Conservation (phyloP, 2,888 invertebrate genomes). For the Agonum fuliginosum region DNA sequence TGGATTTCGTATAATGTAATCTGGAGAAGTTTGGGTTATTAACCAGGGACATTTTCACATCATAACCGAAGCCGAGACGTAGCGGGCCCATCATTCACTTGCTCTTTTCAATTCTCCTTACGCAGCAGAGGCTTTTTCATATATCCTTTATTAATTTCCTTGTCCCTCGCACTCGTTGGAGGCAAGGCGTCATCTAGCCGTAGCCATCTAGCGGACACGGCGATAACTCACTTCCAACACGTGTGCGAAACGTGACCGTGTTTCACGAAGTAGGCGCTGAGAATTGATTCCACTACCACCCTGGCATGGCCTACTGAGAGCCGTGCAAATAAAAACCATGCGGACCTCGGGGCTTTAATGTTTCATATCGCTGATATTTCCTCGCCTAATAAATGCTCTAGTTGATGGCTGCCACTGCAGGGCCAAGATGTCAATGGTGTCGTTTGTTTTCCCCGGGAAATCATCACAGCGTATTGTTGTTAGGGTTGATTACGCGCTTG, state of each 20-base stretch:
- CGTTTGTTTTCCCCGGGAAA: constrained; percentile 42
- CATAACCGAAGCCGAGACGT: neutral
- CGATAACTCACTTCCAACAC: constrained; percentile 49
- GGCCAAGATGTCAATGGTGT: constrained; percentile 22
- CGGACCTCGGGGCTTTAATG: constrained; percentile 39
- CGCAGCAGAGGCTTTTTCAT: constrained; percentile 44
- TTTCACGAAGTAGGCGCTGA: constrained; percentile 36
- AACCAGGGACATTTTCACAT: constrained; percentile 3
- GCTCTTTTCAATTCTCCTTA: constrained; percentile 31
- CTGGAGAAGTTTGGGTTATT: neutral
- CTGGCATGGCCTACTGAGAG: neutral
- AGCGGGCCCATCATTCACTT: constrained; percentile 13
- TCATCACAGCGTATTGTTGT: constrained; percentile 37
- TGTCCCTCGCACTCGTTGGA: constrained; percentile 10
- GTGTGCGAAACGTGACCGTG: constrained; percentile 56
- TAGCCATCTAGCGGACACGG: constrained; percentile 3
- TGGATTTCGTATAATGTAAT: neutral
- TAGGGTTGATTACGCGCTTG: constrained; percentile 39
- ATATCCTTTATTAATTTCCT: constrained; percentile 56
- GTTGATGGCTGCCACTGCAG: neutral
- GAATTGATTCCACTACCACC: constrained; percentile 27
- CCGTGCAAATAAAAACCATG: constrained; percentile 42
- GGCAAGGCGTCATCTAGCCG: neutral
- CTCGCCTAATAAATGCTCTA: constrained; percentile 38
- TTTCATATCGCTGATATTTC: constrained; percentile 47